Conservation (phyloP, 2,888 invertebrate genomes). For the Ectemnius cavifrons region DNA sequence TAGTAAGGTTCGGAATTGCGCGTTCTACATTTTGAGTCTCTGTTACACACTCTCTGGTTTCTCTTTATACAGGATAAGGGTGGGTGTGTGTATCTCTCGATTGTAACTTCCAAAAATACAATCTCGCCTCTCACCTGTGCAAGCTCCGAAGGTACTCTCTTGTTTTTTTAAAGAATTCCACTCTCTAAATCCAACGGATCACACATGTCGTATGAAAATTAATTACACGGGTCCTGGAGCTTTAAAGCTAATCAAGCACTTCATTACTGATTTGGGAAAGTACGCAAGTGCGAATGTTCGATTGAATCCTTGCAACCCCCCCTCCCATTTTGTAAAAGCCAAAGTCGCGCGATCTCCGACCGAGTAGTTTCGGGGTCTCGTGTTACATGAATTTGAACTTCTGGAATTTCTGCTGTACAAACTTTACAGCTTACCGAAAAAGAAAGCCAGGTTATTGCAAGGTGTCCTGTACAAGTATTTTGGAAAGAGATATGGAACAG, state of each 20-base stretch:
- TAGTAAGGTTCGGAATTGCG: constrained; percentile 43
- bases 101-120: constrained; percentile 53
- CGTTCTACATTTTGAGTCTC: constrained; percentile 26
- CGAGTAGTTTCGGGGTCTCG: neutral
- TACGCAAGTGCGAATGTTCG: constrained; percentile 11
- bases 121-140: constrained; percentile 31
- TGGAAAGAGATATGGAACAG: neutral
- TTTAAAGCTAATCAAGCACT: constrained; percentile 44
- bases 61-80: too few relatives aligned
- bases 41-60: constrained; percentile 24
- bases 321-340: constrained; percentile 9
- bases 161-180: constrained; percentile 41
- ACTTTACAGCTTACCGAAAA: too few relatives aligned
- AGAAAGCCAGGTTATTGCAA: too few relatives aligned
- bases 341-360: neutral
- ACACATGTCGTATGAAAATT: constrained; percentile 37
- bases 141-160: constrained; percentile 41
- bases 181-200: constrained; percentile 18
- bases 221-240: constrained; percentile 26
- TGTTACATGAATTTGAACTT: neutral
- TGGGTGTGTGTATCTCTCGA: constrained; percentile 15
- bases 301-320: neutral
- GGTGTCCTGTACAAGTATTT: neutral
- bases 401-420: too few relatives aligned
- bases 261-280: constrained; percentile 26